Evolutionary conservation across 1,140 invertebrate genomes (phyloP).

Genomic region (Orchestia grillus): DNA sequence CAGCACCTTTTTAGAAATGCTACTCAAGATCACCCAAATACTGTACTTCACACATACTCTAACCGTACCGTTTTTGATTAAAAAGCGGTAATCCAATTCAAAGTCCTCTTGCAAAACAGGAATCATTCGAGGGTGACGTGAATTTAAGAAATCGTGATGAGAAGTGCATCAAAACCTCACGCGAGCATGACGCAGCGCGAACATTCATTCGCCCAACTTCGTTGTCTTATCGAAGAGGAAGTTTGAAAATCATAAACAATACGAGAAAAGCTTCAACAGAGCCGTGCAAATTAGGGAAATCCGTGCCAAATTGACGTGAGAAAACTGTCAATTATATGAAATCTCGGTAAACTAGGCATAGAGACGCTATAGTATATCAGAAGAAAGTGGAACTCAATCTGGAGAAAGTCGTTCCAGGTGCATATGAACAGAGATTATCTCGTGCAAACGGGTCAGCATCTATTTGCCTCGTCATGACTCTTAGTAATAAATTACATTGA

Average conservation of each 20-base stretch:
- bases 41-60: neutral
- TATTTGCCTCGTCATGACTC: neutral
- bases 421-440: neutral
- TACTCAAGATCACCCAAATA: neutral
- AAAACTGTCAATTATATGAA: neutral
- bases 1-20: neutral
- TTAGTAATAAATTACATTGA: neutral
- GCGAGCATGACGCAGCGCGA: neutral
- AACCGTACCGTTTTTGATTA: neutral
- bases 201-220: neutral
- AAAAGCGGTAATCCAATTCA: neutral
- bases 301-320: neutral
- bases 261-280: neutral
- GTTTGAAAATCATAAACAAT: neutral
- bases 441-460: neutral
- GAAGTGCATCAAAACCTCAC: neutral
- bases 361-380: neutral
- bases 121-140: neutral
- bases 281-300: neutral
- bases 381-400: slow-evolving; percentile 11
- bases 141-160: no score
- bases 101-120: neutral
- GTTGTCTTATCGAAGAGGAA: neutral
- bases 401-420: slow-evolving; percentile 7
- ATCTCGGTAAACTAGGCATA: neutral